Percentiles rank a stretch among this genome's conserved stretches.
phyloP scores from a whole-genome alignment of 30 jellyfish, hydroid and myxozoan species.

The Aurelia sp. region DNA sequence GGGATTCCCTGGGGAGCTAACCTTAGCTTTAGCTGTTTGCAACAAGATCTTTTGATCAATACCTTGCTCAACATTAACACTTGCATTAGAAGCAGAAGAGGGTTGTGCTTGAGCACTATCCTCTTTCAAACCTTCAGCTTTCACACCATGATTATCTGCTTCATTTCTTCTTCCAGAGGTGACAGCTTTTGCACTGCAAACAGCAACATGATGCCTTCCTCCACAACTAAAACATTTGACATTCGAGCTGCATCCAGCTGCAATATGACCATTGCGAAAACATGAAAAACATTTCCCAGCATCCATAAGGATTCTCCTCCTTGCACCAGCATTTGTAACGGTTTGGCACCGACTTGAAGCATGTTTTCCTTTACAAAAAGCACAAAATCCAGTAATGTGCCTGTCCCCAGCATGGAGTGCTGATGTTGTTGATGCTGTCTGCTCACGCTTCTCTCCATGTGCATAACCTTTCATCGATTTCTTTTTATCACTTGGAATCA shows the following conservation, averaged over 20 bases:
- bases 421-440: not conserved
- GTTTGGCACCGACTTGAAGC: not conserved
- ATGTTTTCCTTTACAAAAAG: not conserved
- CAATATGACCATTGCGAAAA: not conserved
- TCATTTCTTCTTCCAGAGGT: not conserved
- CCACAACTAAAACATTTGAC: not conserved
- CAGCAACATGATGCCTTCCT: not conserved
- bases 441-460: not conserved
- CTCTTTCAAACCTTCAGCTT: too few relatives aligned
- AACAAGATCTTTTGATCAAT: not conserved
- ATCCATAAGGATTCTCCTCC: not conserved
- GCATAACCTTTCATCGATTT: not conserved
- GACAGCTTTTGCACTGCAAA: not conserved
- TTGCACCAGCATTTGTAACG: not conserved
- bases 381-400: not conserved
- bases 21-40: conserved; percentile 5
- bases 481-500: not conserved
- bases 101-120: not conserved
- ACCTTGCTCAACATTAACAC: not conserved
- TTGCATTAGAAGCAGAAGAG: not conserved
- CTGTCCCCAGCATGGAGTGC: not conserved
- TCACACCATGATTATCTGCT: not conserved
- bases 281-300: not conserved
- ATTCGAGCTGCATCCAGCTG: not conserved
- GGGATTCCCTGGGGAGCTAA: not conserved